Percentiles rank a stretch among this genome's conserved stretches.
Conservation (phyloP, 2,888 invertebrate species). For the Latrodectus elegans region DNA sequence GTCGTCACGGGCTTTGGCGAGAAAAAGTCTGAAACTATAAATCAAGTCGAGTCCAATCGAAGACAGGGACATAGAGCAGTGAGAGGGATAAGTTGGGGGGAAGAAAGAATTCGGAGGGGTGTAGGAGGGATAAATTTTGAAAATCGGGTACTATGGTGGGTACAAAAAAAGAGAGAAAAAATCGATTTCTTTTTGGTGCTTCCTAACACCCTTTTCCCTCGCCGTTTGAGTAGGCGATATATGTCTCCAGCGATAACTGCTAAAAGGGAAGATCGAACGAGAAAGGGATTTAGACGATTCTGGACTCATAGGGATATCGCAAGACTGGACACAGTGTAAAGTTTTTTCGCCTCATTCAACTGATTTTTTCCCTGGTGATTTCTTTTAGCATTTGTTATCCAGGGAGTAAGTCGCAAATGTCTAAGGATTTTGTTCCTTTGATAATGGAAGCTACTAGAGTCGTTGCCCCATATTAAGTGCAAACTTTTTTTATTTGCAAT, state of each 20-base stretch:
- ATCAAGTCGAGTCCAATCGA: conserved; percentile 57
- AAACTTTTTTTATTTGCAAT: too few species aligned
- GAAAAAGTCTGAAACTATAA: conserved; percentile 51
- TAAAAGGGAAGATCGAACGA: conserved; percentile 8
- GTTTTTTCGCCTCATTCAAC: not conserved
- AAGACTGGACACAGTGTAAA: not conserved
- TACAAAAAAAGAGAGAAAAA: conserved; percentile 26
- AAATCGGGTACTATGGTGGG: conserved; percentile 26
- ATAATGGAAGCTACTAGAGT: too few species aligned
- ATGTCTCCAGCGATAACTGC: conserved; percentile 40
- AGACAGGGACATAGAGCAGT: conserved; percentile 30
- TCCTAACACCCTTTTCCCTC: conserved; percentile 53
- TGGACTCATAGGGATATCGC: conserved; percentile 7
- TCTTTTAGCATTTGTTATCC: too few species aligned
- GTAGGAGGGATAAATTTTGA: conserved; percentile 39
- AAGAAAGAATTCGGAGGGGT: not conserved
- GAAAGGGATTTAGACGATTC: conserved; percentile 44
- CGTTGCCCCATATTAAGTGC: too few species aligned
- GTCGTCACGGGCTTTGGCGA: conserved; percentile 29
- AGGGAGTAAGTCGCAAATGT: too few species aligned
- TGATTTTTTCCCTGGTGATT: too few species aligned
- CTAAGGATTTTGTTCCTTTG: too few species aligned
- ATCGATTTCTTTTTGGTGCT: conserved; percentile 43
- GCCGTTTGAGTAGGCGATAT: conserved; percentile 29
- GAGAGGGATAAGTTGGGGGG: conserved; percentile 34